Evolutionary conservation across 2,888 invertebrate species (phyloP).

Genomic region (Dryadula phaetusa): DNA sequence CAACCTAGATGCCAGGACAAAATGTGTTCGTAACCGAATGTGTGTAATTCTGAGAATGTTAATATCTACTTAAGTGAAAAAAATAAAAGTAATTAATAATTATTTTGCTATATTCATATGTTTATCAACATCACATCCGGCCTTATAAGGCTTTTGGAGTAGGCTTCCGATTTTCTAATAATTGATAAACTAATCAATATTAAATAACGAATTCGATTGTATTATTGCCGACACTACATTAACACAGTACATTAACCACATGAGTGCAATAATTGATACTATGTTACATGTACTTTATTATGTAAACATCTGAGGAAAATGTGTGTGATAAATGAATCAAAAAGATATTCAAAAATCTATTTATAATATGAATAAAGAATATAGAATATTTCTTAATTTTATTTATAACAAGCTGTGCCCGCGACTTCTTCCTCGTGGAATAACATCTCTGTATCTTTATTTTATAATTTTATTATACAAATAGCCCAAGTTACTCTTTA

Average conservation of each 20-base stretch:
- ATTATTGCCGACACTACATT: neutral
- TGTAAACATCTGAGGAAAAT: neutral
- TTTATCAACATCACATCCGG: conserved; percentile 18
- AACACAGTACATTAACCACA: neutral
- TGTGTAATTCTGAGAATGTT: conserved; percentile 40
- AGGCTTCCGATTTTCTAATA: conserved; percentile 35
- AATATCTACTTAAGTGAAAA: conserved; percentile 35
- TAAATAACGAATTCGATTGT: neutral
- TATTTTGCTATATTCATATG: conserved; percentile 19
- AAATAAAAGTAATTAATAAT: conserved; percentile 20
- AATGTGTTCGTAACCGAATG: conserved; percentile 36
- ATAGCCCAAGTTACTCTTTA: too few relatives aligned
- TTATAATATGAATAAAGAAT: too few relatives aligned
- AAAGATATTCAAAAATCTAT: too few relatives aligned
- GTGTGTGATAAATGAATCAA: too few relatives aligned
- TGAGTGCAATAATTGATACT: neutral
- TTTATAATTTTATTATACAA: too few relatives aligned
- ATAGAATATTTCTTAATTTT: too few relatives aligned
- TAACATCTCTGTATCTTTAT: too few relatives aligned
- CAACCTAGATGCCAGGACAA: conserved; percentile 44
- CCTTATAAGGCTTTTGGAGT: conserved; percentile 29
- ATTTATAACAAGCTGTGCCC: too few relatives aligned
- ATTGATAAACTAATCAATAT: conserved; percentile 21
- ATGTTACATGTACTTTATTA: neutral
- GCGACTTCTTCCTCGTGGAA: too few relatives aligned